Base-by-base conservation (phyloP, 2,797 vertebrate species). In the Micropoecilia bifurca region DNA sequence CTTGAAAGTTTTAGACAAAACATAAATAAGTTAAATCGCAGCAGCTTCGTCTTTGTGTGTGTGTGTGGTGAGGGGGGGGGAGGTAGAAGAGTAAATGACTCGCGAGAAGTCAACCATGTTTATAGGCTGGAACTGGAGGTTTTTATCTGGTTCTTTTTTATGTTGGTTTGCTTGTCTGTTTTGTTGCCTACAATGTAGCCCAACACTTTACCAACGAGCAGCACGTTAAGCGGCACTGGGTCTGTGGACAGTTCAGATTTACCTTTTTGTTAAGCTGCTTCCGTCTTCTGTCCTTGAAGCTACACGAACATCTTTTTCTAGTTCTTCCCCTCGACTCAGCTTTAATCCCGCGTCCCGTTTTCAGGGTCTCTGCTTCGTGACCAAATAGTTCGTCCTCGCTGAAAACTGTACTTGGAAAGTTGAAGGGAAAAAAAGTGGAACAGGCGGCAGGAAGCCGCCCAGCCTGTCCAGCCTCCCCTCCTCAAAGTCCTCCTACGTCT, bases 391-490 rank as follows among this genome's bases (percentile, higher is more conserved):
- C 10, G 45, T 71, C 30, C 50, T 69, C 39, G 14, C 30, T 13
- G 47, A 13, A 73, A 53, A 53, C 13, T 25, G 46, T 10, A 20
- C 14, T 33, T 79, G 43, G 22, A 63, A 30, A 43, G 71, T 69
- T 68, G 14, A 12, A 74, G 79, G n/a, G 45, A 39, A 50, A 69
- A 76, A 75, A 45, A 71, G 46, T 6, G 73, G 48, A 22, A 69
- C 10, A 55, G 45, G 71, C 5, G 25, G 76, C 63, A 82, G 80
- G 76, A 82, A 82, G 43, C 72, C n/a, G 43, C 69, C 72, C 80
- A 73, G 73, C 77, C 83, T 85, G 74, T 18, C 84, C 83, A 80
- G 82, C 75, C 81, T 71, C 80, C 73, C 78, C 59, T 71, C 73
- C 77, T 66, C 14, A 63, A 63, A 63, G 25, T 41, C 59, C 77